phyloP scores from a whole-genome alignment of 2,113 vertebrate genomes.

The Phylloscopus trochilus region DNA sequence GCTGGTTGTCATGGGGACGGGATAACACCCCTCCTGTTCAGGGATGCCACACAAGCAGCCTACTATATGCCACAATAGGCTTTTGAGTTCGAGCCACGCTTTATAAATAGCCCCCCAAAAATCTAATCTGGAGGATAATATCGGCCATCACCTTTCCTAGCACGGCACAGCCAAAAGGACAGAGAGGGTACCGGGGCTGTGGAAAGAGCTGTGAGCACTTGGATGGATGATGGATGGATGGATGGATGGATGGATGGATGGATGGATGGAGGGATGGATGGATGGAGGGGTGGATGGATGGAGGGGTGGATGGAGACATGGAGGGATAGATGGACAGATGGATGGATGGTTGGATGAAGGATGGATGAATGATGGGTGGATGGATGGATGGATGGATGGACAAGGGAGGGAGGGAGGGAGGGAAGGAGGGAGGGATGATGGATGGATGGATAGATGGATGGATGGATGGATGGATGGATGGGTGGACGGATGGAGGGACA shows the following conservation, averaged over 20 bases:
- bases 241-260: background rate
- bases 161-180: rapidly evolving
- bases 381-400: background rate
- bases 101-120: background rate
- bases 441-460: background rate
- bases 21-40: constrained; percentile 28
- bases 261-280: background rate
- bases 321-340: background rate
- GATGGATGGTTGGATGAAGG: background rate
- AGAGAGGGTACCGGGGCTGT: rapidly evolving
- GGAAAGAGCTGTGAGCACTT: background rate
- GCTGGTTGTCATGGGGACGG: constrained; percentile 67
- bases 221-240: background rate
- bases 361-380: background rate
- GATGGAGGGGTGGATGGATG: too few species aligned
- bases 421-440: background rate
- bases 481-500: background rate
- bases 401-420: background rate
- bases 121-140: background rate
- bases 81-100: background rate
- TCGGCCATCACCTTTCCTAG: rapidly evolving
- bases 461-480: too few species aligned
- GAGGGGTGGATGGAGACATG: background rate
- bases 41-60: constrained; percentile 32
- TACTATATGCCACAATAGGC: background rate